phyloP scores from a whole-genome alignment of 2,888 invertebrate genomes.

The Colletes collaris region DNA sequence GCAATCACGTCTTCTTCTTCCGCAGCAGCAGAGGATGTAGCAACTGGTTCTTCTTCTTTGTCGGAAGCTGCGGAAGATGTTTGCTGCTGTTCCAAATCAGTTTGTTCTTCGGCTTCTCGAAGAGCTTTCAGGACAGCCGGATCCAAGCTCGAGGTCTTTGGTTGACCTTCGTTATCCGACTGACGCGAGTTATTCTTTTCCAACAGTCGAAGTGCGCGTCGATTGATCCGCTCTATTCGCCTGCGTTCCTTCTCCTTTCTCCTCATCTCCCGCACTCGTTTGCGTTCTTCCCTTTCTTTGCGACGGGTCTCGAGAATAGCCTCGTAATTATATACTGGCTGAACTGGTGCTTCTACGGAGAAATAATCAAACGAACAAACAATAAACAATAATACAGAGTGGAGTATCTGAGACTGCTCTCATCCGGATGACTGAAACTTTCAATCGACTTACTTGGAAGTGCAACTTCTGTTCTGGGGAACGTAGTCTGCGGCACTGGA shows the following conservation, averaged over 20 bases:
- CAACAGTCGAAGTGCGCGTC: constrained; percentile 68
- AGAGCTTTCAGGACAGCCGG: constrained; percentile 64
- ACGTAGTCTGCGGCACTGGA: constrained; percentile 40
- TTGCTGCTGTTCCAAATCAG: constrained; percentile 43
- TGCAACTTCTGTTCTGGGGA: constrained; percentile 48
- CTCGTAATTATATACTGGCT: constrained; percentile 81
- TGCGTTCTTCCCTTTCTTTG: constrained; percentile 79
- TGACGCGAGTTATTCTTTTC: constrained; percentile 61
- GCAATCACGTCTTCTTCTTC: constrained; percentile 68
- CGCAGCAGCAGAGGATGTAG: constrained; percentile 39
- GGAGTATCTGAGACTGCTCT: no score
- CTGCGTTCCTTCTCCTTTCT: constrained; percentile 78
- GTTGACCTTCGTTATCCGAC: constrained; percentile 33
- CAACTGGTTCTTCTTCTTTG: constrained; percentile 47
- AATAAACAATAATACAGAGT: no score
- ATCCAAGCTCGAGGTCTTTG: constrained; percentile 57
- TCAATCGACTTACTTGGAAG: constrained; percentile 52
- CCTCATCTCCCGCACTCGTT: constrained; percentile 73
- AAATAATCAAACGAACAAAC: neutral
- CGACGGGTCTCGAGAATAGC: constrained; percentile 79
- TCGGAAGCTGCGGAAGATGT: constrained; percentile 22
- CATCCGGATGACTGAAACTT: neutral
- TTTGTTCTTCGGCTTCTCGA: constrained; percentile 58
- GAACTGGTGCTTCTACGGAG: constrained; percentile 64
- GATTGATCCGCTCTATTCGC: constrained; percentile 76